Conservation (phyloP, 2,888 invertebrate genomes). For the Gnatocerus cornutus region DNA sequence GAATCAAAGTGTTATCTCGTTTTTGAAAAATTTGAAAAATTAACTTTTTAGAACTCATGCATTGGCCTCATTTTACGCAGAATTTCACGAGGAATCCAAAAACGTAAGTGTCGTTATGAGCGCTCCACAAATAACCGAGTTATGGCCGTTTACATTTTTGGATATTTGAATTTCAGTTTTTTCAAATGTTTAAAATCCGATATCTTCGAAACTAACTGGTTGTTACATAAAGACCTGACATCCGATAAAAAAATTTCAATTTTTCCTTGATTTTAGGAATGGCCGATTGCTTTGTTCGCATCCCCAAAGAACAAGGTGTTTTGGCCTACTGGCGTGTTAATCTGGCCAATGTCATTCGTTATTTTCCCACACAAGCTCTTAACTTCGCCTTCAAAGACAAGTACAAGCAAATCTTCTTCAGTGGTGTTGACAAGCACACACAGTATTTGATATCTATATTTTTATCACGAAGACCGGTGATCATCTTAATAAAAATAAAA, state of each 20-base stretch:
- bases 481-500: constrained; percentile 35
- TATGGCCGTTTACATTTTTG: too few relatives aligned
- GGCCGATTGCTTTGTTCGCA: constrained; percentile 87
- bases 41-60: too few relatives aligned
- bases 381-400: constrained; percentile 98
- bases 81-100: too few relatives aligned
- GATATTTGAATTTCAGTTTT: too few relatives aligned
- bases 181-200: too few relatives aligned
- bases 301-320: constrained; percentile 91
- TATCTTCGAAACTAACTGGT: too few relatives aligned
- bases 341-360: constrained; percentile 93
- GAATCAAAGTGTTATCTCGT: too few relatives aligned
- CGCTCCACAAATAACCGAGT: too few relatives aligned
- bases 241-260: background rate
- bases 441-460: constrained; percentile 69
- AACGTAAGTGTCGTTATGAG: too few relatives aligned
- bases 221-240: constrained; percentile 24
- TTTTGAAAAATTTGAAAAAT: too few relatives aligned
- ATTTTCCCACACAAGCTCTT: constrained; percentile 91
- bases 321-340: constrained; percentile 94
- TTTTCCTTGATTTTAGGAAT: constrained; percentile 75
- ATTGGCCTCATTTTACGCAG: too few relatives aligned
- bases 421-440: constrained; percentile 89
- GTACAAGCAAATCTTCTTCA: constrained; percentile 90
- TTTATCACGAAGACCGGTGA: constrained; percentile 41